Evolutionary conservation across 2,113 vertebrate genomes (phyloP), one percentile per base, ranked within the genome.

Genomic region (Perccottus glenii): DNA sequence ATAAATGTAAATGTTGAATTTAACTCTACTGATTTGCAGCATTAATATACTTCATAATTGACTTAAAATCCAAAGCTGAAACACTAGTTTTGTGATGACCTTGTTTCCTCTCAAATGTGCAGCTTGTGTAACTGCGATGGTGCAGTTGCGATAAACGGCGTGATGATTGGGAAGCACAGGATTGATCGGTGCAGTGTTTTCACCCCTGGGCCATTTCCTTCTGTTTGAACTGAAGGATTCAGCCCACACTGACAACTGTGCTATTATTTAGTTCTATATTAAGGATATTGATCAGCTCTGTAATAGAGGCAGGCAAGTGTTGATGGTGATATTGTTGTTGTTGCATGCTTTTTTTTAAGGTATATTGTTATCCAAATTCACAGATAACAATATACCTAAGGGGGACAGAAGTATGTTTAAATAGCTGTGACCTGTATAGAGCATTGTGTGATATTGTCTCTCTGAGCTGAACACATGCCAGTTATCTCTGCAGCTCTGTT

Each of bases 181-280:
- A 87, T 82, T 75, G 87, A 90, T 87, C 83, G 78, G 48, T 50
- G 73, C 67, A 69, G 77, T 70, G 57, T 78, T 73, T 62, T 69
- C 64, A 59, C 80, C 83, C 87, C 73, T 68, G 0, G 85, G 87
- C 76, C 61, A 77, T 76, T 69, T 62, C 72, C 77, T 60, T 72
- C 67, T 70, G 60, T 58, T 63, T 67, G 60, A 71, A 49, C 76
- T 57, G 64, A 59, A 60, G 52, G 68, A 56, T 67, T 77, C 67
- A 50, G 78, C 78, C 47, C 40, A 14, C 59, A 45, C 75, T 81
- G 61, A 64, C 56, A n/a, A 43, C 56, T 58, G 60, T 78, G 52
- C 85, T 64, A 70, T 81, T 87, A 83, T 85, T 82, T 70, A 64
- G 61, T 68, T 80, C 82, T 87, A 80, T 84, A 83, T 70, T 87